phyloP scores from a whole-genome alignment of 2,113 vertebrate genomes.

The Peucedramus taeniatus region DNA sequence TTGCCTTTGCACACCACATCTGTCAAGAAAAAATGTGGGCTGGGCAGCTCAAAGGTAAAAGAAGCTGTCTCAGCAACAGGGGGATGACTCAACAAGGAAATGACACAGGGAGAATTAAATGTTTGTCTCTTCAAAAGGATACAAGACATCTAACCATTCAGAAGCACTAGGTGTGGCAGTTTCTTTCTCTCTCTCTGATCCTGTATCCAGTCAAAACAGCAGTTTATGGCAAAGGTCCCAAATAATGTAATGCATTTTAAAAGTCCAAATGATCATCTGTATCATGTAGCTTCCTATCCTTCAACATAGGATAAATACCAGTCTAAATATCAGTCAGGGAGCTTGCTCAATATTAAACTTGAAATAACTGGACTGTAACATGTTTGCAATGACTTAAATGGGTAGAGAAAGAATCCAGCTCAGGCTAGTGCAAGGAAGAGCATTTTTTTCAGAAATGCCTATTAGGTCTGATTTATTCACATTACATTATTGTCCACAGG shows the following conservation, averaged over 20 bases:
- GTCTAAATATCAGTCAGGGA: neutral
- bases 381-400: neutral
- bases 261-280: neutral
- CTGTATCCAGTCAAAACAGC: neutral
- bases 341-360: neutral
- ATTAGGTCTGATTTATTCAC: neutral
- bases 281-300: neutral
- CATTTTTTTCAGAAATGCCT: neutral
- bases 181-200: neutral
- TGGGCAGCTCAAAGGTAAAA: neutral
- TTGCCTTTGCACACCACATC: neutral
- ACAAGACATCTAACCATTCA: neutral
- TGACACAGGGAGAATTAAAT: neutral
- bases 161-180: neutral
- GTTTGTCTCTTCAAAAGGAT: neutral
- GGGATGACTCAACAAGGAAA: conserved; percentile 13
- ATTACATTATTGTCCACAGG: neutral
- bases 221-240: neutral
- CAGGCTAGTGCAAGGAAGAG: neutral
- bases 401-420: neutral
- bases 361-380: neutral
- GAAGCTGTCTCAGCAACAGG: neutral
- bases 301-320: neutral
- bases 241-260: neutral
- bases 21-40: neutral